Evolutionary conservation across 1,140 invertebrate species (phyloP).

Genomic region (Tribolium madens): DNA sequence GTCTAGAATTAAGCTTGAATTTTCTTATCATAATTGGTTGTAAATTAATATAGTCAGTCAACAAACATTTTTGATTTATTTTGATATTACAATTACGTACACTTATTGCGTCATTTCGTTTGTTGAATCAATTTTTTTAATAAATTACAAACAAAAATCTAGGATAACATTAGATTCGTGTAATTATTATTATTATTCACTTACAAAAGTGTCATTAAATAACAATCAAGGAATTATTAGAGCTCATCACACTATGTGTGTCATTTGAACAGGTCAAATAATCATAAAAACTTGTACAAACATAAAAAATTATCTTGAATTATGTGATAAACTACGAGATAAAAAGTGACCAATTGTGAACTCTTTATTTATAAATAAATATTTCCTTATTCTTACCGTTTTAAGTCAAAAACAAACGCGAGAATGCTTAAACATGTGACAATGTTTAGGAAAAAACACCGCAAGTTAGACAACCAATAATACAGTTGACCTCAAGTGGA

Average conservation of each 20-base stretch:
- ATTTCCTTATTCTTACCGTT: not conserved
- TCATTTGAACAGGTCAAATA: not conserved
- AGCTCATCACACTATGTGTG: not conserved
- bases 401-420: not conserved
- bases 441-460: not conserved
- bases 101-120: constrained; percentile 32
- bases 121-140: not conserved
- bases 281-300: not conserved
- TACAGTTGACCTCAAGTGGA: not conserved
- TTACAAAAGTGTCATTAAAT: not conserved
- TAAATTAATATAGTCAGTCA: constrained; percentile 28
- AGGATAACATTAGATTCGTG: not conserved
- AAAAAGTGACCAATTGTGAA: not conserved
- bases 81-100: not conserved
- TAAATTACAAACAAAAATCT: not conserved
- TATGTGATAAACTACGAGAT: not conserved
- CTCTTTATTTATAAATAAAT: not conserved
- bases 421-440: not conserved
- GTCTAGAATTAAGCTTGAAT: not conserved
- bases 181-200: not conserved
- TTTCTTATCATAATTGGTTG: constrained; percentile 32
- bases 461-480: not conserved
- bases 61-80: constrained; percentile 24
- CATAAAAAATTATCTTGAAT: not conserved
- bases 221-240: not conserved